Percentiles rank a stretch among this genome's conserved stretches.
Conservation (phyloP, 1,140 invertebrate genomes). For the Drosophila neocordata region DNA sequence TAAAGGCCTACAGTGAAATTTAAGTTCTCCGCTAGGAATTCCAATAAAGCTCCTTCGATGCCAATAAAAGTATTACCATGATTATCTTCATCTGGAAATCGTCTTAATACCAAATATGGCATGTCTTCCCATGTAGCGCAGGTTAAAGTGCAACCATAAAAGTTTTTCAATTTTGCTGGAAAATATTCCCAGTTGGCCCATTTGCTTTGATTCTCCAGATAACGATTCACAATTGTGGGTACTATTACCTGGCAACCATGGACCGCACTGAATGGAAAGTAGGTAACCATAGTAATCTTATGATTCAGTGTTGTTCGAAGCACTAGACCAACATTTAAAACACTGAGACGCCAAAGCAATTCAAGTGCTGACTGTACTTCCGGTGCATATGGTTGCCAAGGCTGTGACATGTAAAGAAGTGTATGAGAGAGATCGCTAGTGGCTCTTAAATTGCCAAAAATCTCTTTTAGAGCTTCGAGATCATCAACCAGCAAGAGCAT, state of each 20-base stretch:
- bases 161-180: conserved; percentile 59
- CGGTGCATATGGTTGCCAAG: background rate
- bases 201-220: accelerated
- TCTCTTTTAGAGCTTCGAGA: conserved; percentile 24
- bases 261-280: conserved; percentile 43
- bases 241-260: conserved; percentile 46
- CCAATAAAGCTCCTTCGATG: conserved; percentile 65
- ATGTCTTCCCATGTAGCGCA: conserved; percentile 79
- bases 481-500: conserved; percentile 57
- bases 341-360: conserved; percentile 59
- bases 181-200: conserved; percentile 44
- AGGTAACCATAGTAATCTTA: conserved; percentile 45
- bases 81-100: background rate
- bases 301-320: background rate
- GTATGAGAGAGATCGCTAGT: conserved; percentile 61
- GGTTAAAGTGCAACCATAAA: conserved; percentile 61
- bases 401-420: conserved; percentile 57
- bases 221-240: conserved; percentile 52
- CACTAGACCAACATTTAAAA: conserved; percentile 54
- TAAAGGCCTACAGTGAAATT: conserved; percentile 66
- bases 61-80: conserved; percentile 48
- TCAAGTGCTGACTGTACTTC: conserved; percentile 36
- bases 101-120: conserved; percentile 59
- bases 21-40: conserved; percentile 64
- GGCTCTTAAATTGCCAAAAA: conserved; percentile 39